These are phyloP conservation scores for Apoderus coryli DNA, from an alignment of 2,888 invertebrate species.

Conservation along the genomic window DNA sequence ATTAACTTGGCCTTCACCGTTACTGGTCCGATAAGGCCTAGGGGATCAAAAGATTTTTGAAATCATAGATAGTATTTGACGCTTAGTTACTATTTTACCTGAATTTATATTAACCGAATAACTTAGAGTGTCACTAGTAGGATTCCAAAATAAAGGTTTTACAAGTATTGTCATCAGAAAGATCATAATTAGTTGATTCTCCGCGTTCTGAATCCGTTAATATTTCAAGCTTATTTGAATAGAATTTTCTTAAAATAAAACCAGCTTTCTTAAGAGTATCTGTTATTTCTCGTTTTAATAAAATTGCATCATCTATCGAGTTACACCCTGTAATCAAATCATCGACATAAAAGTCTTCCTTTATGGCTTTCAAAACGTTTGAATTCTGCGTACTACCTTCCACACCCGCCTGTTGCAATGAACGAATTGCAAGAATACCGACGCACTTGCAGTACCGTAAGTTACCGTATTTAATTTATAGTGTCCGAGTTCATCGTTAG, in stretches of 20 bases:
- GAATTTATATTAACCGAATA: constrained; percentile 4
- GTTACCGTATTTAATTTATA: constrained; percentile 12
- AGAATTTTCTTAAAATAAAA: constrained; percentile 13
- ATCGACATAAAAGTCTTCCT: constrained; percentile 18
- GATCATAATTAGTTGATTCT: constrained; percentile 9
- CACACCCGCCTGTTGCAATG: not conserved
- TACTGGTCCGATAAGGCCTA: constrained; percentile 13
- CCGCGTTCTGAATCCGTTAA: constrained; percentile 7
- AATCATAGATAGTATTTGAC: constrained; percentile 9
- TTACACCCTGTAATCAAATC: constrained; percentile 13
- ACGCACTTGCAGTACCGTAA: constrained; percentile 15
- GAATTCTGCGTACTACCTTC: not conserved
- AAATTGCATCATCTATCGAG: constrained; percentile 8
- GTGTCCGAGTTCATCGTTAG: constrained; percentile 2
- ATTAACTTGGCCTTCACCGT: constrained; percentile 13
- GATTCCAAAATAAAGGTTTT: constrained; percentile 8
- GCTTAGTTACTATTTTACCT: constrained; percentile 11
- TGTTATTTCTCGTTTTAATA: constrained; percentile 9
- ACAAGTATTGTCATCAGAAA: constrained; percentile 7
- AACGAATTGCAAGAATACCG: constrained; percentile 4
- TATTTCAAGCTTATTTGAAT: constrained; percentile 10
- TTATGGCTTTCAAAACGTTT: constrained; percentile 1
- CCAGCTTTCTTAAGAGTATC: constrained; percentile 7
- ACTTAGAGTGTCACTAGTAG: constrained; percentile 4
- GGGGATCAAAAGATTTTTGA: constrained; percentile 14